phyloP scores from a whole-genome alignment of 2,113 vertebrate genomes.

The Gambusia affinis region DNA sequence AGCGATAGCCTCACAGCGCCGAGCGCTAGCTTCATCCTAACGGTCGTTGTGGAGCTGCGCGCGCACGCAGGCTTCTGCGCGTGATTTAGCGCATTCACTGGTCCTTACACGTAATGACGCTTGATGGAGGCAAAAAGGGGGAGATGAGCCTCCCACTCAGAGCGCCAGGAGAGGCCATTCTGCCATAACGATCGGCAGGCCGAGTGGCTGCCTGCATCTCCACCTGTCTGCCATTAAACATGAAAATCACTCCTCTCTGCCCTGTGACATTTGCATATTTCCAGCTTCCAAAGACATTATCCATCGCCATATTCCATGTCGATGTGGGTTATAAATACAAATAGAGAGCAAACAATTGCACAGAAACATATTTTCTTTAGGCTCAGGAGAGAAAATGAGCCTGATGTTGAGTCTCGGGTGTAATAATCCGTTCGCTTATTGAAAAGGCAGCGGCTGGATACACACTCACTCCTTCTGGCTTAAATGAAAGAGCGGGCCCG shows the following conservation, averaged over 20 bases:
- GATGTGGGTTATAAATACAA: conserved; percentile 47
- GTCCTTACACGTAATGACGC: conserved; percentile 38
- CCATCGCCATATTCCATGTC: conserved; percentile 21
- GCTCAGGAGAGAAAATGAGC: conserved; percentile 53
- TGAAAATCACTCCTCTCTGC: conserved; percentile 53
- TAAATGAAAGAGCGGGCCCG: conserved; percentile 51
- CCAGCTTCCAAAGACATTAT: conserved; percentile 17
- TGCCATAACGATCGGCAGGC: conserved; percentile 22
- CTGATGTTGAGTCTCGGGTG: conserved; percentile 54
- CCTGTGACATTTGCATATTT: conserved; percentile 54
- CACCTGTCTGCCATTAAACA: conserved; percentile 56
- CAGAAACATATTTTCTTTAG: conserved; percentile 28
- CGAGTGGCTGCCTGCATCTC: conserved; percentile 24
- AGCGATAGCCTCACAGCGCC: conserved; percentile 14
- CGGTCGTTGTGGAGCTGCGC: neutral
- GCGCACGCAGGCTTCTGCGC: neutral
- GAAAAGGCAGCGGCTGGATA: conserved; percentile 56
- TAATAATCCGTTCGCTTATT: conserved; percentile 59
- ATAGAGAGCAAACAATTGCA: conserved; percentile 41
- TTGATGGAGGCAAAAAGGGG: conserved; percentile 35
- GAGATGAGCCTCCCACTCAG: conserved; percentile 29
- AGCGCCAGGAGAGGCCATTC: conserved; percentile 49
- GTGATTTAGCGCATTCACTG: conserved; percentile 21
- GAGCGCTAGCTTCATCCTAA: conserved; percentile 14
- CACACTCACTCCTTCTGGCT: conserved; percentile 57